Base-by-base conservation (phyloP, 2,888 invertebrate species). In the Orthonevra nobilis region DNA sequence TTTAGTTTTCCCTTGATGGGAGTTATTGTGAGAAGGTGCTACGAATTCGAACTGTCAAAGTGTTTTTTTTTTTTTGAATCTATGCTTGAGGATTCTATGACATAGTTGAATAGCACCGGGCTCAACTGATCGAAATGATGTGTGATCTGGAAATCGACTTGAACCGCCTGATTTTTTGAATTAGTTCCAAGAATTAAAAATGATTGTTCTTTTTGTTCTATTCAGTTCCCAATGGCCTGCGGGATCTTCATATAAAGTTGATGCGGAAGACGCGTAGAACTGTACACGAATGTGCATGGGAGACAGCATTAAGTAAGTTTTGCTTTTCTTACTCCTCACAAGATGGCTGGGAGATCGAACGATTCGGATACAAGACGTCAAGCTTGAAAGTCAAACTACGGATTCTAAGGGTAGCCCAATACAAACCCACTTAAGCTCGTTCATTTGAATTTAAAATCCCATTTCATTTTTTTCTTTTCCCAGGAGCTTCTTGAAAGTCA, bases 271-370 rank as follows among this genome's bases (percentile, higher is more conserved):
- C 95, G 61, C 91, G 94, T 73, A 95, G 95, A 89, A 93, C 93
- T 38, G 95, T 96, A 32, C 92, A 94, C 81, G 92, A 92, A 82
- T 96, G 96, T 85, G 93, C 94, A 89, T 98, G 98, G 98, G 98
- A 98, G 89, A 92, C 93, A 85, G 93, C 94, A 56, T 88, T 98
- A 83, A 93, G 96, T 73, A 97, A 96, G 90, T 96, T 97, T 89
- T 96, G 97, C 88, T 96, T 97, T 86, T 93, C 93, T 50, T 96
- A 96, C 85, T 94, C 94, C 82, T 94, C 94, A 82, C 95, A 96
- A 86, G 97, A 98, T 91, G 97, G 96, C 64, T 97, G 97, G 97
- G 97, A 98, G 90, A 91, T 98, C 64, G 97, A 98, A 89, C 91
- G 97, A 82, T 97, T 97, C 90, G 97, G 98, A 32, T 99, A 98